Conservation (phyloP, 2,113 vertebrate genomes). For the Urocolius indicus region DNA sequence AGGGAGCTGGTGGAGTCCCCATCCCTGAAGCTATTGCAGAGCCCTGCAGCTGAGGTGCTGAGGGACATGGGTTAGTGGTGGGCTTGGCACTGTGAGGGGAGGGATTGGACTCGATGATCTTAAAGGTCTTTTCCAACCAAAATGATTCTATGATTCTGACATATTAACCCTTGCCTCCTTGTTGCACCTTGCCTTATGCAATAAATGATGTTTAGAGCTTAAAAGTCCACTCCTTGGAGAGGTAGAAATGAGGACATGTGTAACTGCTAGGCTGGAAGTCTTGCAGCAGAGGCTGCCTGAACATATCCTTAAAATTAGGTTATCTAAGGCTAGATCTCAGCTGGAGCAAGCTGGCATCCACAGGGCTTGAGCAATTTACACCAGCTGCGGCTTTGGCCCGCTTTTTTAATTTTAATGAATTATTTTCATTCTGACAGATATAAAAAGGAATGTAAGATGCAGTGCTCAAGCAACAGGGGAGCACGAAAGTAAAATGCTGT, state of each 20-base stretch:
- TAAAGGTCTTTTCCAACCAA: too few species aligned
- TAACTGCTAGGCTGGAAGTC: constrained; percentile 23
- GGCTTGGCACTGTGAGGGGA: too few species aligned
- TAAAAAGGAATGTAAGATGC: neutral
- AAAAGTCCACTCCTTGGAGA: constrained; percentile 9
- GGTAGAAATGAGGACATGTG: neutral
- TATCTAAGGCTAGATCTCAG: constrained; percentile 57
- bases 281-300: neutral
- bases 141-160: too few species aligned
- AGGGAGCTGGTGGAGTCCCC: too few species aligned
- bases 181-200: neutral
- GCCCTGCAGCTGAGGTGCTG: too few species aligned
- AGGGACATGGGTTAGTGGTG: too few species aligned
- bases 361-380: constrained; percentile 50
- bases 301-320: neutral
- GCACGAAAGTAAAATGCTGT: neutral
- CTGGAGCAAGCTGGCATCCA: constrained; percentile 49
- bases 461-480: neutral
- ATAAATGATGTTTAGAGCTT: neutral
- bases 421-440: constrained; percentile 22
- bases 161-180: too few species aligned
- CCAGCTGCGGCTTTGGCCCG: constrained; percentile 57
- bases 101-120: too few species aligned
- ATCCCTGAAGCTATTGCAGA: too few species aligned
- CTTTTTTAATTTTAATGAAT: constrained; percentile 64